Evolutionary conservation across 2,113 vertebrate species (phyloP).

Genomic region (Manacus vitellinus): DNA sequence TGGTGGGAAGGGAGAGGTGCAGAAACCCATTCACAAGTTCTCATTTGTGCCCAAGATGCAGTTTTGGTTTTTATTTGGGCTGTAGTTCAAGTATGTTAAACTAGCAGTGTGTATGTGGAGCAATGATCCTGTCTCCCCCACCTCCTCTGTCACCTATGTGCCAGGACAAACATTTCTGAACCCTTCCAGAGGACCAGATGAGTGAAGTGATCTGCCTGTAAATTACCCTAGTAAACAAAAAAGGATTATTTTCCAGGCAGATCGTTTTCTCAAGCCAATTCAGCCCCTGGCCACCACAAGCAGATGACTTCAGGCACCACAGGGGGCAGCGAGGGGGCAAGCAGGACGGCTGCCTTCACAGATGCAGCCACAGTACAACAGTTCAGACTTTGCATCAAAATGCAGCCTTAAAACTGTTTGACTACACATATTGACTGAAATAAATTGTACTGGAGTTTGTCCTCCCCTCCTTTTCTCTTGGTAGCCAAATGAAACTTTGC

Average conservation of each 20-base stretch:
- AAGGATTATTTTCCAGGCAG: constrained; percentile 17
- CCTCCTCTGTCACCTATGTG: neutral
- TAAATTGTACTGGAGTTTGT: neutral
- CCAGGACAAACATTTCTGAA: constrained; percentile 17
- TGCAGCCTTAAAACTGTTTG: neutral
- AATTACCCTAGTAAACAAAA: constrained; percentile 47
- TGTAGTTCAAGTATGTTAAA: neutral
- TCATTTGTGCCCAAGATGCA: neutral
- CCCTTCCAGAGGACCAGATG: neutral
- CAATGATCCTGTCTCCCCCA: neutral
- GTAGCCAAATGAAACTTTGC: neutral
- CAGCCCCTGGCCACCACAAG: neutral
- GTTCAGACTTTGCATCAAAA: neutral
- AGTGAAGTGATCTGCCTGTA: constrained; percentile 54
- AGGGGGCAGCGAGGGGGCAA: neutral
- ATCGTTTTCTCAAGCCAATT: neutral
- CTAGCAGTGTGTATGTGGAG: neutral
- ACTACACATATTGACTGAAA: neutral
- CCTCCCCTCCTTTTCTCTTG: neutral
- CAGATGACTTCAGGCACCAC: neutral
- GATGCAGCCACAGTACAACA: neutral
- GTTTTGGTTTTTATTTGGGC: neutral
- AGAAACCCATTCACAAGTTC: neutral
- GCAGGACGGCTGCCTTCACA: neutral
- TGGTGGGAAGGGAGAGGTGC: neutral